phyloP scores from a whole-genome alignment of 1,140 invertebrate genomes.

The Radopholus similis region DNA sequence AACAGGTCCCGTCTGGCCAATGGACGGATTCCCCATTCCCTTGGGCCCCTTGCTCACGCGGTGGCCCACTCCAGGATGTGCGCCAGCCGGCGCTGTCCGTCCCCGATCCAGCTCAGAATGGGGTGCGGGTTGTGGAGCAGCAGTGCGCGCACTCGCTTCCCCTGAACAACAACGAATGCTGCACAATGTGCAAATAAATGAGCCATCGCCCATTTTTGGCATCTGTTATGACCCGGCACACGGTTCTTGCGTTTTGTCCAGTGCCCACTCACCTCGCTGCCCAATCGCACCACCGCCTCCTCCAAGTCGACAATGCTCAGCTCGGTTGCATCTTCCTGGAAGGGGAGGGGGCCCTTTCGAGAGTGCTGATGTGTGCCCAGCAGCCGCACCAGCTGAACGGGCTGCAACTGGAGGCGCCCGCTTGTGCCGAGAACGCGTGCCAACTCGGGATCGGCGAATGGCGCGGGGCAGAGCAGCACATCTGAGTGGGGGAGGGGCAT shows the following conservation, averaged over 20 bases:
- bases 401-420: background rate
- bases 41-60: background rate
- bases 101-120: background rate
- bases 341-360: background rate
- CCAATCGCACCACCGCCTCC: background rate
- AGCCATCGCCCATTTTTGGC: background rate
- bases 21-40: background rate
- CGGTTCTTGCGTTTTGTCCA: too few relatives aligned
- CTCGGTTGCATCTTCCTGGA: background rate
- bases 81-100: background rate
- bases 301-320: background rate
- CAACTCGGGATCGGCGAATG: conserved; percentile 1
- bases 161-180: background rate
- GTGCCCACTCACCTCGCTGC: too few relatives aligned
- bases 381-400: background rate
- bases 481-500: background rate
- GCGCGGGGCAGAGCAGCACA: conserved; percentile 9
- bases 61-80: conserved; percentile 5
- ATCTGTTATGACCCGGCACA: background rate
- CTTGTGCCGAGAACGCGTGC: background rate
- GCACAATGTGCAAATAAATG: background rate
- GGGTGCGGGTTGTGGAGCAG: conserved; percentile 15
- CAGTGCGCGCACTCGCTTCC: conserved; percentile 9
- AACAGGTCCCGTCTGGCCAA: background rate
- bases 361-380: too few relatives aligned